These are phyloP conservation scores for Notolabrus celidotus DNA, from an alignment of 2,797 vertebrate species.

Conservation along the genomic window DNA sequence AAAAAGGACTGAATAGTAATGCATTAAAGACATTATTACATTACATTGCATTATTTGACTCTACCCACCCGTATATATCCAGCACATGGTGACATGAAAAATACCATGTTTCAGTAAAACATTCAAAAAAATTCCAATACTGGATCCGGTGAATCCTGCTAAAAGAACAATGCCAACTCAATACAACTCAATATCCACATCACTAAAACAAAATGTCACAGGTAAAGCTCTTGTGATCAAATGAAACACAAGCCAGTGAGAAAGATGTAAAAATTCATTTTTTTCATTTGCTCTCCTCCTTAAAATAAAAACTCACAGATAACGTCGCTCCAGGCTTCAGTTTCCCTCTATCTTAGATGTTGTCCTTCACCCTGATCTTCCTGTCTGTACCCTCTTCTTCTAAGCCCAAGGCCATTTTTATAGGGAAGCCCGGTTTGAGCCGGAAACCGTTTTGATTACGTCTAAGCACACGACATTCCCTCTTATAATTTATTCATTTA, in stretches of 20 bases:
- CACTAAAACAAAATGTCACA: conserved; percentile 2
- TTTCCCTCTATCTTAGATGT: conserved; percentile 33
- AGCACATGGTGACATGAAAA: too few relatives aligned
- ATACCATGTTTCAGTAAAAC: too few relatives aligned
- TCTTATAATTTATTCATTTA: conserved; percentile 60
- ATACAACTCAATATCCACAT: neutral
- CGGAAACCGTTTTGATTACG: conserved; percentile 80
- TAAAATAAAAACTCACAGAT: conserved; percentile 51
- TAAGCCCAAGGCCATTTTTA: conserved; percentile 71
- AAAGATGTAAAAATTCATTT: neutral
- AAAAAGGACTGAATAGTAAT: conserved; percentile 3
- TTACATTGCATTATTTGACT: too few relatives aligned
- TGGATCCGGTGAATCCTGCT: too few relatives aligned
- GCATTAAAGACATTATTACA: conserved; percentile 9
- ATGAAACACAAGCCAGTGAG: neutral
- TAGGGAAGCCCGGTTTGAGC: conserved; percentile 78
- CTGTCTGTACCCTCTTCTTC: conserved; percentile 50
- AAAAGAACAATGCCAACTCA: neutral
- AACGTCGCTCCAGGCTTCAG: conserved; percentile 13
- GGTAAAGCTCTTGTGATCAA: neutral
- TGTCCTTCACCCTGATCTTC: conserved; percentile 50
- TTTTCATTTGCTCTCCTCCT: neutral
- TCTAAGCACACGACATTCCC: conserved; percentile 71
- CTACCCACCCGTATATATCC: neutral
- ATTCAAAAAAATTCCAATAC: too few relatives aligned